Conservation (phyloP, 2,797 vertebrate genomes). For the Loris lydekkerianus region DNA sequence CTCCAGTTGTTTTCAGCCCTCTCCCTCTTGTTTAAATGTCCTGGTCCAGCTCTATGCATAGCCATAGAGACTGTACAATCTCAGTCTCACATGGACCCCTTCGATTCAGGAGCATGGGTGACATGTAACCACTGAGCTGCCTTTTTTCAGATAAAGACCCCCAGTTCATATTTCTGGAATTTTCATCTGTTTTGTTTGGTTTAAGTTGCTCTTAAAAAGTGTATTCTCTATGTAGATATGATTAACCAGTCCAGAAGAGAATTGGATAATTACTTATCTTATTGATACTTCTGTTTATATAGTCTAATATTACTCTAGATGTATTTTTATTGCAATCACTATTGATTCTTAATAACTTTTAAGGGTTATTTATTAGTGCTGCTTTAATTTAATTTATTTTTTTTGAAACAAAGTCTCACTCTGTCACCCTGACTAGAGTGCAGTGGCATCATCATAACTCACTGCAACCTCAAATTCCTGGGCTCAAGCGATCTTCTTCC, state of each 20-base stretch:
- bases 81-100: background rate
- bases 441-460: background rate
- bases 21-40: rapidly evolving
- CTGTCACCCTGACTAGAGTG: no score
- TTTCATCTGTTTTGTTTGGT: slow-evolving; percentile 1
- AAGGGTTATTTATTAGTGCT: background rate
- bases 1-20: background rate
- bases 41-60: background rate
- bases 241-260: background rate
- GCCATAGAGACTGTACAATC: background rate
- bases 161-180: background rate
- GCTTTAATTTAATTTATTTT: slow-evolving; percentile 16
- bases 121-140: background rate
- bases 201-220: background rate
- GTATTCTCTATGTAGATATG: background rate
- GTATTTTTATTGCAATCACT: background rate
- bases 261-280: background rate
- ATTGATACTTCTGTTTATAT: background rate
- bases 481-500: background rate
- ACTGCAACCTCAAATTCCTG: background rate
- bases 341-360: background rate
- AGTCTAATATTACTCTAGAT: background rate
- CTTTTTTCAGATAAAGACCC: background rate
- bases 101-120: background rate
- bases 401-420: no score